Conservation (phyloP, 1,140 invertebrate genomes). For the Chionoecetes opilio region DNA sequence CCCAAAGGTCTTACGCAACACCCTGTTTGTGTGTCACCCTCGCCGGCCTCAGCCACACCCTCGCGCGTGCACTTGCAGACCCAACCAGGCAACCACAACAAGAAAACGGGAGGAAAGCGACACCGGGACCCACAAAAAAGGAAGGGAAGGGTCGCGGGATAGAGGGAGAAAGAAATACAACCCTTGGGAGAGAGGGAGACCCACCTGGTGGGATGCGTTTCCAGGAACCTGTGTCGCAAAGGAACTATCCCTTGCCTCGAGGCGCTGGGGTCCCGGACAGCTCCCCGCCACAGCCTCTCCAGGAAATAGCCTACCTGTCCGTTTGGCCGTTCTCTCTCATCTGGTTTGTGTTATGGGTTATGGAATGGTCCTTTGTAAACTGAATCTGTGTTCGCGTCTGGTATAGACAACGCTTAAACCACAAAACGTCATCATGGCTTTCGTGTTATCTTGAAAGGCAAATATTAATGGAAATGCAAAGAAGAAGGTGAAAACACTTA, state of each 20-base stretch:
- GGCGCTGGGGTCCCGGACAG: neutral
- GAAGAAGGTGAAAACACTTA: neutral
- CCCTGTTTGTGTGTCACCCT: constrained; percentile 2
- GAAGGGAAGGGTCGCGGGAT: neutral
- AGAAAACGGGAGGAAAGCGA: neutral
- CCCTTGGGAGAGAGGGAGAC: neutral
- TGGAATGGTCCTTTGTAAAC: neutral
- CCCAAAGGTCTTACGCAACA: neutral
- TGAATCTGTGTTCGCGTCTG: neutral
- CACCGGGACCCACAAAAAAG: neutral
- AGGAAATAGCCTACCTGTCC: constrained; percentile 12
- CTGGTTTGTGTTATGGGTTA: neutral
- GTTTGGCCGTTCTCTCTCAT: neutral
- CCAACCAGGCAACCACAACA: too few species aligned
- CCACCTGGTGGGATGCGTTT: neutral
- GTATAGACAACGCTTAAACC: too few species aligned
- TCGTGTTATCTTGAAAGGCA: too few species aligned
- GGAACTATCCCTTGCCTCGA: neutral
- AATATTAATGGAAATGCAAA: neutral
- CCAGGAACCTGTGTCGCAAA: neutral
- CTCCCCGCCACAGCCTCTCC: neutral
- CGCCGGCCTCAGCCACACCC: neutral
- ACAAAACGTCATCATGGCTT: too few species aligned
- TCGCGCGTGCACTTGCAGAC: neutral
- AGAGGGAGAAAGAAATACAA: neutral